Base-by-base conservation (phyloP, 2,113 vertebrate genomes). In the Pseudopipra pipra region DNA sequence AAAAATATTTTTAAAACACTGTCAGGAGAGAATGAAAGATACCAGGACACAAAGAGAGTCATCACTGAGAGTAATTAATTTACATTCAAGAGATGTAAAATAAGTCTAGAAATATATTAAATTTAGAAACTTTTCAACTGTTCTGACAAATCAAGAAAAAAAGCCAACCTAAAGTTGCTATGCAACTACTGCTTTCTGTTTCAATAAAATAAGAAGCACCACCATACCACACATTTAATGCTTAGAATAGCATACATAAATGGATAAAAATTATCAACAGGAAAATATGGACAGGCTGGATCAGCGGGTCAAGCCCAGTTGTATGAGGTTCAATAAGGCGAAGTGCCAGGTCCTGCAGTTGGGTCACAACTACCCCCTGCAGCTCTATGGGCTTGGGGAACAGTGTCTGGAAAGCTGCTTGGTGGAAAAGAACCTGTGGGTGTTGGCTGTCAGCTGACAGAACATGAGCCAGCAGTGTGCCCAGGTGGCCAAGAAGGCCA, bases 221-320 rank as follows among this genome's bases (percentile, higher is more conserved):
- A 54, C 43, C 22, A 23, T 70, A 68, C 23, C 11, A 35, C 39
- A 20, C 1, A 3, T 75, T 75, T 75, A 54, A 30, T 59, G 35
- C 28, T 75, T 75, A 41, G 31, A 78, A 54, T 24, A 67, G 43
- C 62, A 62, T 62, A 47, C 20, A 71, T 44, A 27, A 44, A 39
- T 46, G 23, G 21, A 43, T 63, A 37, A 73, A 52, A 51, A 30
- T 16, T 39, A 47, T 15, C 2, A 1, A 31, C 58, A 71, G 21
- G 33, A 85, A 44, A 81, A 56, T 33, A 43, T 14, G 6, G 16
- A 41, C 14, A 37, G 22, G 8, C 24, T 74, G 16, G 28, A 33
- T 55, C 1, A 0, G 35, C 20, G 27, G 25, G 6, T 33, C 0
- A 2, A 70, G 16, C 19, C 18, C 44, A 46, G 2, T 20, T n/a